A percentile compares a stretch with the other conserved stretches of the same genome.
Conservation (phyloP, 2,888 invertebrate species). For the Cheilosia scutellata region DNA sequence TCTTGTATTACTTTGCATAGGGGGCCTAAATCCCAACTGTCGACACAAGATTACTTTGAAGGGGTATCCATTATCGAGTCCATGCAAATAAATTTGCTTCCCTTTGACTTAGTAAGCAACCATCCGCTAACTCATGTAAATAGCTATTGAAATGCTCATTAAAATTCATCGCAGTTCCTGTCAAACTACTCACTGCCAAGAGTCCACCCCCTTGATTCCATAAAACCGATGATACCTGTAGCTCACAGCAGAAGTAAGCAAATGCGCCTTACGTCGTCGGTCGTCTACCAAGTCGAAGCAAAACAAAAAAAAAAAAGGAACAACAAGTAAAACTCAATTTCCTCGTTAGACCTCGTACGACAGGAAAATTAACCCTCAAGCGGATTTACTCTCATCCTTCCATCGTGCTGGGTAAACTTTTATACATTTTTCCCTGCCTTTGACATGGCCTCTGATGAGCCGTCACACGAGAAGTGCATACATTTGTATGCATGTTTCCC, state of each 20-base stretch:
- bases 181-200: background rate
- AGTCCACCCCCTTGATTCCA: background rate
- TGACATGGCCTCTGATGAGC: slow-evolving; percentile 38
- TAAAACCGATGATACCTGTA: background rate
- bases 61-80: no score
- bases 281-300: background rate
- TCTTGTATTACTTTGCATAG: no score
- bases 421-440: background rate
- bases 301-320: background rate
- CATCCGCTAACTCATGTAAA: background rate
- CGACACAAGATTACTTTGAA: no score
- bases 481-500: slow-evolving; percentile 21
- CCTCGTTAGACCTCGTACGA: slow-evolving; percentile 10
- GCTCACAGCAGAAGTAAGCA: background rate
- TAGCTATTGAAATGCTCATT: background rate
- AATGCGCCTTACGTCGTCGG: background rate
- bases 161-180: background rate
- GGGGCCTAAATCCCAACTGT: no score
- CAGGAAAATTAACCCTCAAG: slow-evolving; percentile 7
- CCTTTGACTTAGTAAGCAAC: no score
- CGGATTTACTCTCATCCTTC: background rate
- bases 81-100: no score
- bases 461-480: slow-evolving; percentile 44
- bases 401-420: background rate
- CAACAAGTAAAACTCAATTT: slow-evolving; percentile 1